A percentile compares a stretch with the other conserved stretches of the same genome.
These are phyloP conservation scores for Plagodis dolabraria DNA, from an alignment of 2,888 invertebrate genomes.

Conservation along the genomic window DNA sequence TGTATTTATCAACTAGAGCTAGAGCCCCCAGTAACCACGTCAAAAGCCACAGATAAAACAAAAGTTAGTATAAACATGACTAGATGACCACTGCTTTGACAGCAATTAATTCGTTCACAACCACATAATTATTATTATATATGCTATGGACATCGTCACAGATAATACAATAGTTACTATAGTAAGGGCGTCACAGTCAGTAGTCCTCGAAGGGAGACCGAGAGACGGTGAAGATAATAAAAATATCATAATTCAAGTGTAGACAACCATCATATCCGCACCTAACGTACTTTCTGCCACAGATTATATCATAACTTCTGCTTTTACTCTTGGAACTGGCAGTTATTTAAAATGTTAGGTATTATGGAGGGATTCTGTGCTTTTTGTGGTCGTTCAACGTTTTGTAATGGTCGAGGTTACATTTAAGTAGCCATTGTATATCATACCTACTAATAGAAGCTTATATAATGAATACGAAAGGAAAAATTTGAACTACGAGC, in stretches of 20 bases:
- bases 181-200: constrained; percentile 15
- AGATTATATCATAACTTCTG: not conserved
- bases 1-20: not conserved
- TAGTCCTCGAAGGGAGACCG: constrained; percentile 6
- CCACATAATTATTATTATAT: not conserved
- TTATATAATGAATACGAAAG: too few species aligned
- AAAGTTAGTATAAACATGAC: not conserved
- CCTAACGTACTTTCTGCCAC: not conserved
- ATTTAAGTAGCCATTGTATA: too few species aligned
- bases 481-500: too few species aligned
- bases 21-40: not conserved
- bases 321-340: constrained; percentile 13
- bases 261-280: constrained; percentile 22
- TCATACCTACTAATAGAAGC: too few species aligned
- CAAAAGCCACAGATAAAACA: too few species aligned
- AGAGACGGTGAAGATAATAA: constrained; percentile 9
- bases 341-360: too few species aligned
- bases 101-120: not conserved
- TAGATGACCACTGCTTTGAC: not conserved
- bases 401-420: too few species aligned
- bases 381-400: too few species aligned
- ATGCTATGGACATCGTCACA: not conserved
- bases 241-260: constrained; percentile 1
- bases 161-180: not conserved
- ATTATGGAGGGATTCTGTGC: too few species aligned